A percentile compares a stretch with the other conserved stretches of the same genome.
Evolutionary conservation across 2,797 vertebrate genomes (phyloP).

Genomic region (Xenops minutus): DNA sequence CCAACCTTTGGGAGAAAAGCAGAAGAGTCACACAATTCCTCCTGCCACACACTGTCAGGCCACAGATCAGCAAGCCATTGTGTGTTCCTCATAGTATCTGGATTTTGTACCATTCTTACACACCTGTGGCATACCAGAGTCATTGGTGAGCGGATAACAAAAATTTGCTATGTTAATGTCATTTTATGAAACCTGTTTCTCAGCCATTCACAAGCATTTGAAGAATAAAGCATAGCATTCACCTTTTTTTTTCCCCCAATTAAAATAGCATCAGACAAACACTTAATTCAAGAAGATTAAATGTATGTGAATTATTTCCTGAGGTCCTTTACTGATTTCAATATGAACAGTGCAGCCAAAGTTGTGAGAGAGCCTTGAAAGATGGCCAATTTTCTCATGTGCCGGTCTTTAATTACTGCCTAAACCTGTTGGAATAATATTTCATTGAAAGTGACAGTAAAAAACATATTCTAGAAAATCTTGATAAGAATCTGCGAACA

Average conservation of each 20-base stretch:
- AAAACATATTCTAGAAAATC: slow-evolving; percentile 17
- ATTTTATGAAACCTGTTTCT: not conserved
- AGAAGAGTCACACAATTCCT: not conserved
- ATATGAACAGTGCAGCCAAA: not conserved
- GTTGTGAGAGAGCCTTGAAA: slow-evolving; percentile 20
- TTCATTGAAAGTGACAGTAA: slow-evolving; percentile 34
- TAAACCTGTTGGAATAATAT: slow-evolving; percentile 24
- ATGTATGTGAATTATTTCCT: slow-evolving; percentile 8
- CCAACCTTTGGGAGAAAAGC: not conserved
- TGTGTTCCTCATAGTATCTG: not conserved
- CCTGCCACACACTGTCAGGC: not conserved
- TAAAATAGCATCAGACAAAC: not conserved
- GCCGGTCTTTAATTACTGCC: not conserved
- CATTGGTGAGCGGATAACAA: not conserved
- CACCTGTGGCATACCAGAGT: not conserved
- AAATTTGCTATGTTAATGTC: not conserved
- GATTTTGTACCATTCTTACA: not conserved
- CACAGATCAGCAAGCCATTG: not conserved
- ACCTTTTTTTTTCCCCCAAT: not conserved
- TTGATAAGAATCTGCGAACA: slow-evolving; percentile 20
- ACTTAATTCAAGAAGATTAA: not conserved
- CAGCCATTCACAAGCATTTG: not conserved
- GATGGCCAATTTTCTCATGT: not conserved
- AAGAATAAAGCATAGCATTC: not conserved
- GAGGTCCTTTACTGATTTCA: slow-evolving; percentile 31